phyloP scores from a whole-genome alignment of 1,140 invertebrate genomes.

The Nebria ingens region DNA sequence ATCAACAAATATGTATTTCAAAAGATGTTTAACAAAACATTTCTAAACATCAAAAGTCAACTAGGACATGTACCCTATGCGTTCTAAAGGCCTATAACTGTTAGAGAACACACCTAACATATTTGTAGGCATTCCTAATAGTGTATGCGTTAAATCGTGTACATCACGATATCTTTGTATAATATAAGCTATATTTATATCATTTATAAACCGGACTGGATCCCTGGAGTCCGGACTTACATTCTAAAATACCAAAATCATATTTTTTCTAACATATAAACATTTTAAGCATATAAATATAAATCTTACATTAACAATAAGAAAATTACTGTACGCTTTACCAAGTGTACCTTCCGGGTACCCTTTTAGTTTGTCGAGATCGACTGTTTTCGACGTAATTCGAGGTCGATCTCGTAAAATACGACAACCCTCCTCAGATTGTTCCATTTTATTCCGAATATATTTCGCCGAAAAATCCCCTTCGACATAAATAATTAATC shows the following conservation, averaged over 20 bases:
- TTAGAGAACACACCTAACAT: slow-evolving; percentile 77
- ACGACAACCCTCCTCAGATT: slow-evolving; percentile 52
- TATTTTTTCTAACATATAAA: slow-evolving; percentile 7
- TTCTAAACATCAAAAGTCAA: neutral
- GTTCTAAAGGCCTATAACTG: slow-evolving; percentile 15
- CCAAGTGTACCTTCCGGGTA: slow-evolving; percentile 77
- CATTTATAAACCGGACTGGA: slow-evolving; percentile 83
- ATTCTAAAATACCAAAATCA: slow-evolving; percentile 43
- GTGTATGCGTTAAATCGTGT: slow-evolving; percentile 89
- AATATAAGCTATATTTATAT: slow-evolving; percentile 85
- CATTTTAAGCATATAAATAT: neutral
- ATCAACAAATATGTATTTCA: slow-evolving; percentile 11
- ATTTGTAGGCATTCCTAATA: slow-evolving; percentile 88
- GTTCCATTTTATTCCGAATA: slow-evolving; percentile 48
- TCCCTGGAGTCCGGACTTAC: slow-evolving; percentile 88
- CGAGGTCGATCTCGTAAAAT: slow-evolving; percentile 72
- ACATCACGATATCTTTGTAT: slow-evolving; percentile 95
- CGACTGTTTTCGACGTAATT: slow-evolving; percentile 75
- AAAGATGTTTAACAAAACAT: neutral
- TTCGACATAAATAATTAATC: slow-evolving; percentile 13
- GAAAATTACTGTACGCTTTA: slow-evolving; percentile 71
- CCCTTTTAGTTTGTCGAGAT: slow-evolving; percentile 57
- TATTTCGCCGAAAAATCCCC: slow-evolving; percentile 49
- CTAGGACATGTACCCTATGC: neutral
- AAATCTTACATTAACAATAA: slow-evolving; percentile 58